These are phyloP conservation scores for Digitonthophagus gazella DNA, from an alignment of 2,888 invertebrate genomes.

Conservation along the genomic window DNA sequence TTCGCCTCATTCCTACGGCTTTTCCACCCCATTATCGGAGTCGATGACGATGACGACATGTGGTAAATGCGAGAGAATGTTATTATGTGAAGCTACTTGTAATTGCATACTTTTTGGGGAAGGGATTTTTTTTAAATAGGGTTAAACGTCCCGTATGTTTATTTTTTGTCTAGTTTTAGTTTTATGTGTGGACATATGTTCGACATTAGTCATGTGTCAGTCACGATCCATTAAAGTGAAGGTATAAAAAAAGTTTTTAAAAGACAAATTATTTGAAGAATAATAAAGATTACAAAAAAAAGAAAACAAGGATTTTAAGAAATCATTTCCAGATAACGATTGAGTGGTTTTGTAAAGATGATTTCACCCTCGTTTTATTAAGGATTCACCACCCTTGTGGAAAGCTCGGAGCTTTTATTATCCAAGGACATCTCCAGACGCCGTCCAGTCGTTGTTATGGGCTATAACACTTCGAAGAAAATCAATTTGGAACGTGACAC, in stretches of 20 bases:
- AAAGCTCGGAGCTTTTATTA: neutral
- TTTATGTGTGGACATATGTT: neutral
- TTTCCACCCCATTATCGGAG: neutral
- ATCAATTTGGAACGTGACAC: neutral
- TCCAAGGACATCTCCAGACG: neutral
- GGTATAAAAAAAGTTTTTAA: neutral
- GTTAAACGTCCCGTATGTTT: neutral
- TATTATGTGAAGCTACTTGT: neutral
- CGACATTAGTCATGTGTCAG: neutral
- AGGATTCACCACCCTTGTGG: neutral
- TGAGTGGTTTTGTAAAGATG: too few relatives aligned
- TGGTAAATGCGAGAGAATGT: neutral
- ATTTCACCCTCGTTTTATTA: too few relatives aligned
- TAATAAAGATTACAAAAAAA: too few relatives aligned
- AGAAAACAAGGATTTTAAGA: too few relatives aligned
- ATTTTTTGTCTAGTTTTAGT: neutral
- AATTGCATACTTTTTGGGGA: neutral
- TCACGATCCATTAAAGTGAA: neutral
- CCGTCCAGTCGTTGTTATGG: neutral
- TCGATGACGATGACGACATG: neutral
- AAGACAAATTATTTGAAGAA: neutral
- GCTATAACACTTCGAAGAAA: neutral
- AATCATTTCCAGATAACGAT: too few relatives aligned
- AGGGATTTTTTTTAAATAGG: neutral
- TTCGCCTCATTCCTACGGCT: too few relatives aligned